These are phyloP conservation scores for Heliornis fulica DNA, from an alignment of 2,113 vertebrate species.

Conservation along the genomic window DNA sequence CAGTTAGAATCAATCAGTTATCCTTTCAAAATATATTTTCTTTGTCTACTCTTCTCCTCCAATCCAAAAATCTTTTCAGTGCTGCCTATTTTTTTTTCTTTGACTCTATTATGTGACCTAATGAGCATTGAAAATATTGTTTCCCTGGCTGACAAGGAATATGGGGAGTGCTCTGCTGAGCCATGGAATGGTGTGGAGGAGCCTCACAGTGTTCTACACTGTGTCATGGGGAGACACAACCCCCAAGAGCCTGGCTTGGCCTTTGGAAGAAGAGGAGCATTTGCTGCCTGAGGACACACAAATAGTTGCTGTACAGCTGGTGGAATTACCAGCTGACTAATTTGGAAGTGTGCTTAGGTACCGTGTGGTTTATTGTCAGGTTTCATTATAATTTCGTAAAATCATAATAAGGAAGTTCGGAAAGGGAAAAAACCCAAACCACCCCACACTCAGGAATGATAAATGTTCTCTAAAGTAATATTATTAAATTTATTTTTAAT, in stretches of 20 bases:
- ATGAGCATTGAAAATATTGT: background rate
- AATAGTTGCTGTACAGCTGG: background rate
- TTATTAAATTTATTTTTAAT: conserved; percentile 47
- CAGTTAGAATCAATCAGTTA: too few relatives aligned
- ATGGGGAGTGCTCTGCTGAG: background rate
- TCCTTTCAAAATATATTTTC: background rate
- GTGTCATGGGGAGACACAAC: background rate
- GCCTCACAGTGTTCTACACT: background rate
- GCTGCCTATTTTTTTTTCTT: background rate
- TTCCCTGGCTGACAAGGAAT: background rate
- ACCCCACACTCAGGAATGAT: background rate
- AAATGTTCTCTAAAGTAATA: conserved; percentile 32
- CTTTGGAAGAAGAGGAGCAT: background rate
- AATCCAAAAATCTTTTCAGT: background rate
- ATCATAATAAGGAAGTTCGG: conserved; percentile 50
- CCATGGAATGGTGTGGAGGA: background rate
- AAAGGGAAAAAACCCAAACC: background rate
- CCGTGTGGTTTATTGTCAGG: conserved; percentile 46
- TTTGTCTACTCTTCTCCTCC: background rate
- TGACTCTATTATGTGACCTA: rapidly evolving
- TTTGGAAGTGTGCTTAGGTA: background rate
- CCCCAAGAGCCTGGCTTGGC: background rate
- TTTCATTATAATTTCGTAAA: conserved; percentile 23
- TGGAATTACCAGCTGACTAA: background rate
- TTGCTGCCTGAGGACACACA: background rate